These are phyloP conservation scores for Hylyphantes graminicola DNA, from an alignment of 1,140 invertebrate species.

Conservation along the genomic window DNA sequence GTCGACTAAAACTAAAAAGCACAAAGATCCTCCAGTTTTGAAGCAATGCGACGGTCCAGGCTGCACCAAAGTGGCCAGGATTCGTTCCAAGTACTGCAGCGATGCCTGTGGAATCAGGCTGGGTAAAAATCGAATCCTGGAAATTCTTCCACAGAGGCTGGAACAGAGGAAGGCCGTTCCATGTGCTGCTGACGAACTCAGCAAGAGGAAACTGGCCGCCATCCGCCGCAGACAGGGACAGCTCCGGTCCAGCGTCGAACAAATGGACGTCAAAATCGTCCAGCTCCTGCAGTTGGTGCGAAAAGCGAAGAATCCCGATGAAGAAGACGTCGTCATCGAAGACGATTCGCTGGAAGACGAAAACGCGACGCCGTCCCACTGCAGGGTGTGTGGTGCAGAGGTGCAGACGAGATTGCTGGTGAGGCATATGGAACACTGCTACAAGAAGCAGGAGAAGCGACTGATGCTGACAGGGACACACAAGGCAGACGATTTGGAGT, in stretches of 20 bases:
- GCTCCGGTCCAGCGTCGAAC: constrained; percentile 71
- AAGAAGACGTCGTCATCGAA: neutral
- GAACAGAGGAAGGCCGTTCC: constrained; percentile 92
- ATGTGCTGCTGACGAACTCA: constrained; percentile 86
- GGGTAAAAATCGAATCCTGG: constrained; percentile 76
- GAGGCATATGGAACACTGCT: constrained; percentile 35
- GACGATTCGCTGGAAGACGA: constrained; percentile 23
- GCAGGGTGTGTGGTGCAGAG: constrained; percentile 31
- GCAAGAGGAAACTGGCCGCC: constrained; percentile 82
- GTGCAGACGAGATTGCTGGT: neutral
- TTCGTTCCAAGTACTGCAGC: constrained; percentile 95
- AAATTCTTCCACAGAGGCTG: constrained; percentile 87
- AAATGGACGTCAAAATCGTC: constrained; percentile 80
- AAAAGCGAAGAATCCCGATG: neutral
- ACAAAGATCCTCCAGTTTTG: neutral
- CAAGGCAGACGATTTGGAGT: constrained; percentile 20
- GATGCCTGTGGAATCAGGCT: constrained; percentile 92
- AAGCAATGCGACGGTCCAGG: constrained; percentile 90
- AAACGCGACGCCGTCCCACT: neutral
- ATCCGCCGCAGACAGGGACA: constrained; percentile 80
- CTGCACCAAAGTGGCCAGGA: constrained; percentile 81
- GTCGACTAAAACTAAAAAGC: constrained; percentile 14
- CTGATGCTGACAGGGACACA: constrained; percentile 2
- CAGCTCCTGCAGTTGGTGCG: constrained; percentile 73
- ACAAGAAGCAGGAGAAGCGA: constrained; percentile 35